A percentile compares a stretch with the other conserved stretches of the same genome.
Evolutionary conservation across 2,113 vertebrate species (phyloP).

Genomic region (Leptodactylus fuscus): DNA sequence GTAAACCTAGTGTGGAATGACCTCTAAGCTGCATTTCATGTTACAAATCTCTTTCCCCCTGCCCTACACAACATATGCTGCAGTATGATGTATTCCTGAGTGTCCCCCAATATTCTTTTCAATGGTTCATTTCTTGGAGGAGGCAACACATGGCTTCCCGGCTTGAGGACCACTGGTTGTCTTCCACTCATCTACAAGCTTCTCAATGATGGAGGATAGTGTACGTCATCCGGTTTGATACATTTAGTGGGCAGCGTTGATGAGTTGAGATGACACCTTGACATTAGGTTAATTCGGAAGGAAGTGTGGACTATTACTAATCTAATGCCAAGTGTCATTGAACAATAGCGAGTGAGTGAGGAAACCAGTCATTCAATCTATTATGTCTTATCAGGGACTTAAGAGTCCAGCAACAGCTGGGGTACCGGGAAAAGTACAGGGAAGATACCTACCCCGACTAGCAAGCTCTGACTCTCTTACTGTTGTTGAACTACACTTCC

Average conservation of each 20-base stretch:
- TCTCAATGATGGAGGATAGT: background rate
- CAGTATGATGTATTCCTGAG: constrained; percentile 25
- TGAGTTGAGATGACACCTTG: too few species aligned
- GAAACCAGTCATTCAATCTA: background rate
- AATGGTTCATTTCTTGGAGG: background rate
- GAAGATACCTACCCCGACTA: background rate
- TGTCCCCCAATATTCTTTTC: background rate
- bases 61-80: constrained; percentile 30
- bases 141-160: background rate
- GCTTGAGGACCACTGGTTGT: background rate
- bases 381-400: background rate
- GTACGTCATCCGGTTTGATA: background rate
- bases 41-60: constrained; percentile 24
- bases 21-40: constrained; percentile 59
- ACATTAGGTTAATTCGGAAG: background rate
- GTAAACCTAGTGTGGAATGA: constrained; percentile 76
- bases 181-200: background rate
- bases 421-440: background rate
- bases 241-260: background rate
- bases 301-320: background rate
- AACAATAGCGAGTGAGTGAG: background rate
- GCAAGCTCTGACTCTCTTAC: background rate
- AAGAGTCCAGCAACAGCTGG: background rate
- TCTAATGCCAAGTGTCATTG: background rate
- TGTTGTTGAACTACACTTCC: background rate